Conservation (phyloP, 2,797 vertebrate species). For the Crypturellus tataupa region DNA sequence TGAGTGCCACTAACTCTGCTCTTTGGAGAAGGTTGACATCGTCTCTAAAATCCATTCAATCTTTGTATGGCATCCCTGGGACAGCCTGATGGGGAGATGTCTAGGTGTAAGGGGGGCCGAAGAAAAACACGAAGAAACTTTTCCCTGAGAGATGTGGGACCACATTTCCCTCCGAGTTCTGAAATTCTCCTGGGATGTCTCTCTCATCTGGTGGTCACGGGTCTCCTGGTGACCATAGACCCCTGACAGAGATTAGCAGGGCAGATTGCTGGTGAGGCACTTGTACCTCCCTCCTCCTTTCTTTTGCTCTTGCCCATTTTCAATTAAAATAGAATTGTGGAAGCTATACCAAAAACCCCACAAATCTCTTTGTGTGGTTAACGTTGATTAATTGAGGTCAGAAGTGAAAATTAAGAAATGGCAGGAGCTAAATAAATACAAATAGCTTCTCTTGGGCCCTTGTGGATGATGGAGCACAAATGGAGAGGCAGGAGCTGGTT, state of each 20-base stretch:
- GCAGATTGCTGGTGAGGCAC: background rate
- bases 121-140: background rate
- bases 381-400: slow-evolving; percentile 68
- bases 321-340: slow-evolving; percentile 72
- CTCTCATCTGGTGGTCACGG: background rate
- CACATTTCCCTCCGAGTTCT: accelerated
- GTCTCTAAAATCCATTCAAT: background rate
- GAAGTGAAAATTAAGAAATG: slow-evolving; percentile 69
- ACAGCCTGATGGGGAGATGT: background rate
- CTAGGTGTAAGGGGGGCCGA: background rate
- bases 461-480: background rate
- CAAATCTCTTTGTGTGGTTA: slow-evolving; percentile 70
- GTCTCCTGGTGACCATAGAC: background rate
- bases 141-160: background rate
- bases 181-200: background rate
- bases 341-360: slow-evolving; percentile 31
- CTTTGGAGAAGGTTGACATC: background rate
- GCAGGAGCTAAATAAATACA: background rate
- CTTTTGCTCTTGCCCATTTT: slow-evolving; percentile 38
- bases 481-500: background rate
- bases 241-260: background rate
- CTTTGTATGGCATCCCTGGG: background rate
- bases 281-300: slow-evolving; percentile 35
- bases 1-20: background rate
- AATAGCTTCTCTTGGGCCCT: background rate